Percentiles rank a stretch among this genome's conserved stretches.
Evolutionary conservation across 2,888 invertebrate species (phyloP).

Genomic region (Drosophila nr. medialis): DNA sequence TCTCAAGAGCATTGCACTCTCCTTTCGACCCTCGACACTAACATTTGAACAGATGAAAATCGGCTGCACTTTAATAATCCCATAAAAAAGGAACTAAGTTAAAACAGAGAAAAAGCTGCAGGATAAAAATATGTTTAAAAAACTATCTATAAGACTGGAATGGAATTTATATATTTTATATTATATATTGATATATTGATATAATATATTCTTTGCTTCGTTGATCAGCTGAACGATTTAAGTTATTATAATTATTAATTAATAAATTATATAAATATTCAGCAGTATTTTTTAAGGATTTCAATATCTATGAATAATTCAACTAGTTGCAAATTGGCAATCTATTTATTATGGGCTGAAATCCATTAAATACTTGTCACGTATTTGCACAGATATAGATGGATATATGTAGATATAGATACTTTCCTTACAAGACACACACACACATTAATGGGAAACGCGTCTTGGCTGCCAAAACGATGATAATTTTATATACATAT

Average conservation of each 20-base stretch:
- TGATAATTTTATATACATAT: slow-evolving; percentile 43
- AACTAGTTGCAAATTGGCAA: slow-evolving; percentile 44
- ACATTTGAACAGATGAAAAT: neutral
- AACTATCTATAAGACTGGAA: neutral
- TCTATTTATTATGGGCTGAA: slow-evolving; percentile 10
- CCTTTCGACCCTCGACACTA: neutral
- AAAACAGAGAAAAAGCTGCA: too few species aligned
- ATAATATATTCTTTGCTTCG: neutral
- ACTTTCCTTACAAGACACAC: slow-evolving; percentile 29
- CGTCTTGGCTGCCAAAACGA: slow-evolving; percentile 53
- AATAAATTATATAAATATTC: neutral
- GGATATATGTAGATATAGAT: neutral
- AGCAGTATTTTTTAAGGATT: neutral
- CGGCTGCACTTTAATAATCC: slow-evolving; percentile 11
- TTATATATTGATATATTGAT: slow-evolving; percentile 1
- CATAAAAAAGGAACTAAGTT: neutral
- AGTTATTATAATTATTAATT: neutral
- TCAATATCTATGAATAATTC: slow-evolving; percentile 23
- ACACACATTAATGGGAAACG: slow-evolving; percentile 29
- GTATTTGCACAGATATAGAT: slow-evolving; percentile 4
- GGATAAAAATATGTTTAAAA: neutral
- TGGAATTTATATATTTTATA: neutral
- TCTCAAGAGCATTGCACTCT: slow-evolving; percentile 25
- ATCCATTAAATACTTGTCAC: slow-evolving; percentile 43
- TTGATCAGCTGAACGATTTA: neutral